Evolutionary conservation across 2,888 invertebrate genomes (phyloP), one percentile per base, ranked within the genome.

Genomic region (Apodemia zela): DNA sequence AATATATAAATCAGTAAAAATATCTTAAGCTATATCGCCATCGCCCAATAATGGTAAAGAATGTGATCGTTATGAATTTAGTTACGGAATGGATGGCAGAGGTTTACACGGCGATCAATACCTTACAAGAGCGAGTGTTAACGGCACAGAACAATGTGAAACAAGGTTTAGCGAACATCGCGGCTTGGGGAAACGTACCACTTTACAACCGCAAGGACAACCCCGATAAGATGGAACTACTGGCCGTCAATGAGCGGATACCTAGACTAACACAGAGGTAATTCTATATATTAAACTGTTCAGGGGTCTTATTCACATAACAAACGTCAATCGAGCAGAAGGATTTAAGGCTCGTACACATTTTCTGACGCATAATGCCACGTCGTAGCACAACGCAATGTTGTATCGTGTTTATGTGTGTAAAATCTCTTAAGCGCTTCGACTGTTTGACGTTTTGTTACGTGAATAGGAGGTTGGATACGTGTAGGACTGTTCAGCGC

Each of bases 161-260:
- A 25, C 81, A 84, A 1, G 93, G 96, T 0, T 79, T 93, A 1
- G 76, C 82, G 0, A 92, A 92, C 61, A 94, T 96, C 33, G 91
- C 93, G 1, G 85, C 89, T 0, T 98, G 98, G 97, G 95, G 95
- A 1, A 93, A 93, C 68, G 75, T 89, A 15, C 96, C 98, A 0
- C 84, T 98, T 8, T 96, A 96, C 77, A 94, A 94, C 75, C 84
- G 98, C 25, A 96, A 94, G 73, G 75, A 75, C 0, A 89, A 89
- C 62, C 80, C 79, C 0, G 88, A 87, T 54, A 89, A 84, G 62
- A 64, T 85, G 65, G 89, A 93, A 70, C 79, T 94, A 59, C 78
- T 97, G 1, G 92, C 93, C 35, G 86, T 94, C 2, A 83, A 82
- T 5, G 94, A 95, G 71, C 83, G 93, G 18, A 80, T 84, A 6